phyloP scores from a whole-genome alignment of 2,888 invertebrate genomes.

The Rotaria macrura region DNA sequence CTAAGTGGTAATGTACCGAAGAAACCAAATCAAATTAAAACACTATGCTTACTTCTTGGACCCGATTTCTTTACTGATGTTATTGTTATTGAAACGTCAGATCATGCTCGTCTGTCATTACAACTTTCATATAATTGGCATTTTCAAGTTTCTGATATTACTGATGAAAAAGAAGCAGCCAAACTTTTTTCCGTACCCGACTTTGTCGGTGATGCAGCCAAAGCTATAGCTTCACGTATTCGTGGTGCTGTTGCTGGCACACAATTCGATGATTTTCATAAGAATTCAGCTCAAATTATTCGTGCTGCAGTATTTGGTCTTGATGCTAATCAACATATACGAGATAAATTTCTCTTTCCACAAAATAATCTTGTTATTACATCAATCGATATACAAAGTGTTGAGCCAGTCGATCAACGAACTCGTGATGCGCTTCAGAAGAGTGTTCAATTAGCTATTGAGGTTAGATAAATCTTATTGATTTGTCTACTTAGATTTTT shows the following conservation, averaged over 20 bases:
- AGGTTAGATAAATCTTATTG: background rate
- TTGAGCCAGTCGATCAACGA: conserved; percentile 54
- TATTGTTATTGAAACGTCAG: conserved; percentile 53
- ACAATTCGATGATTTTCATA: conserved; percentile 54
- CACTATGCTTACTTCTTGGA: conserved; percentile 52
- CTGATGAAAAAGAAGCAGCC: conserved; percentile 42
- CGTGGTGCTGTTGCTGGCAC: conserved; percentile 52
- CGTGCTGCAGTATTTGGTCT: conserved; percentile 52
- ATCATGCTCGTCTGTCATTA: conserved; percentile 52
- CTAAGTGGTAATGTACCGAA: conserved; percentile 53
- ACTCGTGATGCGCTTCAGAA: conserved; percentile 53
- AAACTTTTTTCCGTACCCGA: conserved; percentile 54
- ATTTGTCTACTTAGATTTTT: no score
- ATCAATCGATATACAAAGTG: conserved; percentile 53
- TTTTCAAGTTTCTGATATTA: conserved; percentile 46
- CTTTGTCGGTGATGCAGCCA: conserved; percentile 52
- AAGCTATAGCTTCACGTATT: conserved; percentile 53
- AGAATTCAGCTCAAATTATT: conserved; percentile 53
- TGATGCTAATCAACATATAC: conserved; percentile 47
- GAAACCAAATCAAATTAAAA: conserved; percentile 51
- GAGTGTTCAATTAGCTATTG: conserved; percentile 54
- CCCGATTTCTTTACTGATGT: conserved; percentile 54
- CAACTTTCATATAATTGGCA: conserved; percentile 54
- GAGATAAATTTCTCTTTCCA: conserved; percentile 42
- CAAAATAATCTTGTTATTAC: conserved; percentile 51